Evolutionary conservation across 2,888 invertebrate species (phyloP), one percentile per base, ranked within the genome.

Genomic region (Fissipunctia ypsillon): DNA sequence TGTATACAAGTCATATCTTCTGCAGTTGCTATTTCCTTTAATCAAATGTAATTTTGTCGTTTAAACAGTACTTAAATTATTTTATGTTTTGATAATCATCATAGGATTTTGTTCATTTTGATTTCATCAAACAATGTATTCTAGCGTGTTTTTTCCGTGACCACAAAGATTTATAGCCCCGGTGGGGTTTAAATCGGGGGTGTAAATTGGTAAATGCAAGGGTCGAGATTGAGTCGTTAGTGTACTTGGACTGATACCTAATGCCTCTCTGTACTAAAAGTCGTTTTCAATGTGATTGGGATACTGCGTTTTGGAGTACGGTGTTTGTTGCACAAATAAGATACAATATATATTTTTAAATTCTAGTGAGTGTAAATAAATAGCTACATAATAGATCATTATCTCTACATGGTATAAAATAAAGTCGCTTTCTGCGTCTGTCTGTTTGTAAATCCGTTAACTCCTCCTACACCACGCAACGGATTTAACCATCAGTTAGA

Each of bases 151-250:
- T 48, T 69, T 69, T 48, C 25, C 45, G 22, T 69, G 50, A 50
- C 50, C 38, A 31, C 28, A 69, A 50, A 69, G 88, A 91, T 91
- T 91, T 90, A 72, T 70, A 50, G 70, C 48, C 59, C 69, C 76
- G 12, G 31, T 1, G 69, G 69, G 87, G 84, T 83, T 84, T 77
- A 80, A 87, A 85, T 83, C 83, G 85, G 88, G 89, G 89, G 90
- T 89, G 91, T 88, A 88, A 90, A 90, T 88, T 88, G 89, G 88
- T 88, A 88, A 90, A 89, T 87, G 88, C 86, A 86, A 84, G 88
- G 89, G 86, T 83, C n/a, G n/a, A n/a, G n/a, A n/a, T 78, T 76
- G 64, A 76, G 66, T 81, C 80, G 84, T 84, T 83, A 85, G 81
- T 81, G 65, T 52, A 69, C 69, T n/a, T 25, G 72, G 73, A 69